Conservation (phyloP, 2,113 vertebrate species). For the Parus major region DNA sequence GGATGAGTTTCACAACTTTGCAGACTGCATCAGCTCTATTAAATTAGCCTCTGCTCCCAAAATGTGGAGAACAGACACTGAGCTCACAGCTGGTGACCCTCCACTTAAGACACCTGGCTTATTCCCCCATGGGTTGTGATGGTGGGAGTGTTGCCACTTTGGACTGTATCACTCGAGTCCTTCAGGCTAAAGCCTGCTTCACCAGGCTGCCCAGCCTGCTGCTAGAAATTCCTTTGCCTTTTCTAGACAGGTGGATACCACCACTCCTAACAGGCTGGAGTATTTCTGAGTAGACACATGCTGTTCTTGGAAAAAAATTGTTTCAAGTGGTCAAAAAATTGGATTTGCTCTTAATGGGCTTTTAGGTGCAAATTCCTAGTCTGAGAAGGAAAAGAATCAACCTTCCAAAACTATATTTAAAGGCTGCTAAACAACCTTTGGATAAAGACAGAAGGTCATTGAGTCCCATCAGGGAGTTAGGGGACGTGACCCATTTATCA, state of each 20-base stretch:
- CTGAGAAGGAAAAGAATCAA: neutral
- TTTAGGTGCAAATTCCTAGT: neutral
- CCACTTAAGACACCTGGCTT: neutral
- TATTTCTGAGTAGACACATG: neutral
- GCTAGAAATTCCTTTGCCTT: neutral
- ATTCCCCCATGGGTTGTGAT: neutral
- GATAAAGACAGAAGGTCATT: neutral
- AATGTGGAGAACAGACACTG: neutral
- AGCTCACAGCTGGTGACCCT: neutral
- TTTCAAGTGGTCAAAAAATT: neutral
- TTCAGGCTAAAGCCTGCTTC: neutral
- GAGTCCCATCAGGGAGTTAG: neutral
- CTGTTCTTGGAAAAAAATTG: neutral
- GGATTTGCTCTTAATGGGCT: neutral
- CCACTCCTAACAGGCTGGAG: neutral
- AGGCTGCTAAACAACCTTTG: neutral
- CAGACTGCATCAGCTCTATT: neutral
- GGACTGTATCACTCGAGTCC: fast-evolving
- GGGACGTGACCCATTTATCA: neutral
- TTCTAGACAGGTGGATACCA: neutral
- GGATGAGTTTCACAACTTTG: neutral
- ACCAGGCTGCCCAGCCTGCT: neutral
- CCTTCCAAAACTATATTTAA: neutral
- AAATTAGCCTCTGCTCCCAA: neutral
- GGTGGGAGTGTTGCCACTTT: neutral